A percentile compares a stretch with the other conserved stretches of the same genome.
Evolutionary conservation across 2,888 invertebrate genomes (phyloP).

Genomic region (Hoplodrina blanda): DNA sequence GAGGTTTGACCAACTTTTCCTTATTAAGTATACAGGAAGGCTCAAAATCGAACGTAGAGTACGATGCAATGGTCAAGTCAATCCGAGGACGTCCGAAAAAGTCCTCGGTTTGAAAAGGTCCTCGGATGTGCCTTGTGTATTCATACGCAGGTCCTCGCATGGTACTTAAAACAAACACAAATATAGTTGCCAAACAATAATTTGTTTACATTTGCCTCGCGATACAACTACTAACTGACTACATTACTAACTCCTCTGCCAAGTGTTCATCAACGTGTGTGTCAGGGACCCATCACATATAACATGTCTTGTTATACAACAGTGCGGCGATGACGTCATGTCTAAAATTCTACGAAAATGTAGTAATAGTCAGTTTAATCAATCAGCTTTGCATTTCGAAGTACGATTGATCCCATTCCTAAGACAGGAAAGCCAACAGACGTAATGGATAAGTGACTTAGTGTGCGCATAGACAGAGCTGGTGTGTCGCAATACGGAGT

Average conservation of each 20-base stretch:
- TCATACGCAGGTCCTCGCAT: no score
- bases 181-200: conserved; percentile 52
- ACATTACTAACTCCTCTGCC: conserved; percentile 32
- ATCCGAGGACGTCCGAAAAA: no score
- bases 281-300: conserved; percentile 2
- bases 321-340: background rate
- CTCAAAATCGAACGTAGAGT: no score
- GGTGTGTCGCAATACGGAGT: background rate
- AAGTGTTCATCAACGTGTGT: conserved; percentile 22
- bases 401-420: background rate
- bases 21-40: no score
- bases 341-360: background rate
- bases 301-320: conserved; percentile 2
- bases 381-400: background rate
- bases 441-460: background rate
- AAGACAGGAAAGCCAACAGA: no score
- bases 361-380: background rate
- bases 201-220: conserved; percentile 51
- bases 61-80: no score
- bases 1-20: no score
- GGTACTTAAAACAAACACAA: no score
- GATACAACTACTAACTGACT: conserved; percentile 23
- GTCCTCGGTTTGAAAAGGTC: no score
- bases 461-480: background rate
- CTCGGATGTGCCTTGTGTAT: no score